phyloP scores from a whole-genome alignment of 2,888 invertebrate species.

The Thecophora atra region DNA sequence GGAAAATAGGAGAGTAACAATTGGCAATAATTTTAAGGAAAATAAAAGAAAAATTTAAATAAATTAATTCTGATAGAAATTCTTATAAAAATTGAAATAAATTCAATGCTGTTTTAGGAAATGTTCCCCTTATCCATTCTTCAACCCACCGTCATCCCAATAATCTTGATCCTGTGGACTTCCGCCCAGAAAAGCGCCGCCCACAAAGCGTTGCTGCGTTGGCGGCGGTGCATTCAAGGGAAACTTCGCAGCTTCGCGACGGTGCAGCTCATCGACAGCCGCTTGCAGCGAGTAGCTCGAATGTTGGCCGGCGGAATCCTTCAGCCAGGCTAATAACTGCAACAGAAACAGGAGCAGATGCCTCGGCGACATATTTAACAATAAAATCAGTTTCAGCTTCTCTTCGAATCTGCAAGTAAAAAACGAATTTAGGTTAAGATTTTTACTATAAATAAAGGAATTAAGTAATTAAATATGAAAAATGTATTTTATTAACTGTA shows the following conservation, averaged over 20 bases:
- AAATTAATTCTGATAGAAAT: too few relatives aligned
- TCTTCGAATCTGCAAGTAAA: neutral
- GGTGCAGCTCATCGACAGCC: conserved; percentile 65
- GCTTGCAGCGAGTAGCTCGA: conserved; percentile 63
- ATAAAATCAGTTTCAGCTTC: neutral
- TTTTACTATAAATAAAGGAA: too few relatives aligned
- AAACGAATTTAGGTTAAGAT: neutral
- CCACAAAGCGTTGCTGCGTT: conserved; percentile 45
- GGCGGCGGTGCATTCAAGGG: conserved; percentile 56
- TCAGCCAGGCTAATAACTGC: conserved; percentile 40
- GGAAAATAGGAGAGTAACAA: conserved; percentile 12
- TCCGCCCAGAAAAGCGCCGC: conserved; percentile 44
- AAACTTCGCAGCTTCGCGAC: conserved; percentile 61
- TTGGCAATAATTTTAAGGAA: too few relatives aligned
- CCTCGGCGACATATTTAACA: conserved; percentile 36
- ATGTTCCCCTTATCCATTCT: too few relatives aligned
- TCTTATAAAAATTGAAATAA: too few relatives aligned
- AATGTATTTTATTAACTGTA: too few relatives aligned
- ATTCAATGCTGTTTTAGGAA: too few relatives aligned
- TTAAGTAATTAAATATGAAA: too few relatives aligned
- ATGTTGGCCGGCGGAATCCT: conserved; percentile 45
- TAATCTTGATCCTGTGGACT: conserved; percentile 56
- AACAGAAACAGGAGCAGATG: conserved; percentile 40
- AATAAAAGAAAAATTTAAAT: too few relatives aligned
- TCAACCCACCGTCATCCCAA: conserved; percentile 63